Conservation (phyloP, 2,113 vertebrate species). For the Callocephalon fimbriatum region DNA sequence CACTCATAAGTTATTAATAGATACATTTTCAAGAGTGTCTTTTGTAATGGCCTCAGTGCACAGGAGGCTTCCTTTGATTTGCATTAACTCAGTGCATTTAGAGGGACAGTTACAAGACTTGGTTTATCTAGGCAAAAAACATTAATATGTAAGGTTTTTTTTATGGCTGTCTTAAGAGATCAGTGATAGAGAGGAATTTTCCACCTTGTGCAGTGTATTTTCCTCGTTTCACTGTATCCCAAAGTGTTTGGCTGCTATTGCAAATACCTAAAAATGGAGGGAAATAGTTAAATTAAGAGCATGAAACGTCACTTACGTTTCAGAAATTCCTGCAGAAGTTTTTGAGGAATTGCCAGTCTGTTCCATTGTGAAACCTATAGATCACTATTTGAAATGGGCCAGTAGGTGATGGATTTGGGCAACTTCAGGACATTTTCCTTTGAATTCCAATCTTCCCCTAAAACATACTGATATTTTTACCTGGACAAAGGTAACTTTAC, state of each 20-base stretch:
- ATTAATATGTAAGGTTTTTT: neutral
- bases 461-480: neutral
- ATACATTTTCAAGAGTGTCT: neutral
- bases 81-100: neutral
- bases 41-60: neutral
- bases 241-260: neutral
- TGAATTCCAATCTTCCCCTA: neutral
- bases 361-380: rapidly evolving
- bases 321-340: neutral
- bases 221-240: neutral
- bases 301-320: neutral
- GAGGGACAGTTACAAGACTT: neutral
- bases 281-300: neutral
- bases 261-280: neutral
- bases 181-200: neutral
- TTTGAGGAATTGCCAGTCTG: neutral
- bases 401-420: neutral
- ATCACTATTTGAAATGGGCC: neutral
- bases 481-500: too few relatives aligned
- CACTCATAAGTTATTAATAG: neutral
- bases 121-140: neutral
- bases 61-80: neutral
- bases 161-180: neutral
- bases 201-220: neutral
- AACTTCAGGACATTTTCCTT: neutral